Percentiles rank a stretch among this genome's conserved stretches.
Evolutionary conservation across 2,113 vertebrate species (phyloP).

Genomic region (Halichoerus grypus): DNA sequence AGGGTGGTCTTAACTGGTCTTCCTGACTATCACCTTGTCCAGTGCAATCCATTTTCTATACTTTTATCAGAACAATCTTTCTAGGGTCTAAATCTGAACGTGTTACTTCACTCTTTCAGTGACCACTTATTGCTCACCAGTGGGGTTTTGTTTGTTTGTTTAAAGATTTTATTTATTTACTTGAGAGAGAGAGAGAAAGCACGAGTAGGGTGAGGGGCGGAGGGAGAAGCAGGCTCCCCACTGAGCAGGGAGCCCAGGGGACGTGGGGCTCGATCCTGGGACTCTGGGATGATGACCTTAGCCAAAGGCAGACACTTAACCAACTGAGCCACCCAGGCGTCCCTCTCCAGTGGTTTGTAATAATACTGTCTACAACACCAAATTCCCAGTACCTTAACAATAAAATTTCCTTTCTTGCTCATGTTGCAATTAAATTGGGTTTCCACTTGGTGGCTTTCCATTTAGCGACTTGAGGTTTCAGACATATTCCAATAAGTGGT

Average conservation of each 20-base stretch:
- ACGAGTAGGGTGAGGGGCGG: not conserved
- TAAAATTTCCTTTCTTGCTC: not conserved
- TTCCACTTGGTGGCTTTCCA: not conserved
- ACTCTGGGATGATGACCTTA: not conserved
- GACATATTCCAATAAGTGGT: not conserved
- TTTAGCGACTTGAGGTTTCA: not conserved
- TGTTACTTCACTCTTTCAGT: not conserved
- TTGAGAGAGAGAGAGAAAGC: not conserved
- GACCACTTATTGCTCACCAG: not conserved
- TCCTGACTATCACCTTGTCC: not conserved
- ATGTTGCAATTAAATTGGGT: not conserved
- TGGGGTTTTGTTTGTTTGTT: not conserved
- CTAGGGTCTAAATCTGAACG: not conserved
- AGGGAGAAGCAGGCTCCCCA: not conserved
- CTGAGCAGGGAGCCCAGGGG: not conserved
- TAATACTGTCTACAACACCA: not conserved
- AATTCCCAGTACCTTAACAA: not conserved
- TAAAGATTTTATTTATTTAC: not conserved
- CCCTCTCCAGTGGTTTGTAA: not conserved
- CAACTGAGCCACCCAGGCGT: not conserved
- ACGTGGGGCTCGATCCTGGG: not conserved
- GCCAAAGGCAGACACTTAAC: not conserved
- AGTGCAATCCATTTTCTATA: not conserved
- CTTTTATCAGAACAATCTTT: not conserved
- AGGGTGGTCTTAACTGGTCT: not conserved